Evolutionary conservation across 2,113 vertebrate genomes (phyloP), one percentile per base, ranked within the genome.

Genomic region (Chamaetylas fuelleborni): DNA sequence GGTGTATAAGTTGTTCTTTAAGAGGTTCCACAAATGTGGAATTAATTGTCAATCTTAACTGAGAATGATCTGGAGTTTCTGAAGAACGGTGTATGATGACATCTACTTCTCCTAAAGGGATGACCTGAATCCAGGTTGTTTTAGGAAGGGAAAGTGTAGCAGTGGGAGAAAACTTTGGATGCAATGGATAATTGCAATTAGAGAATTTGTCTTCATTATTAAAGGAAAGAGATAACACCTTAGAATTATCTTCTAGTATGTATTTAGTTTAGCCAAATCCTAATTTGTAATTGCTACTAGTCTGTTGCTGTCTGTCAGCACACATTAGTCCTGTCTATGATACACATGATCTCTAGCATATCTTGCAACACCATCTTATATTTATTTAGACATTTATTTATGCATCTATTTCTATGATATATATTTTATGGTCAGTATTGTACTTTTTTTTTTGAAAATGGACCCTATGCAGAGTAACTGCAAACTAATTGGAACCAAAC

Each of bases 301-400:
- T 84, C 42, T 48, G 16, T 29, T 2, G 3, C 11, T 89, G 45
- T 82, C 36, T 65, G 34, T 34, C 51, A 71, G 38, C n/a, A 67
- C 14, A 8, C 17, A 9, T 28, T 43, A 61, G 19, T 51, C 12
- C 18, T 64, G 14, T 47, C 91, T 34, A 38, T 26, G 8, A 42
- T 24, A 14, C 7, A 3, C 13, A 5, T 15, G 29, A 84, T 45
- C 31, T 57, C 47, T 45, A 28, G 23, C 0, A 1, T 47, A 11
- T 38, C 14, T n/a, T 40, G 24, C 10, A 70, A 6, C 14, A 16
- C 29, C 8, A 40, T 25, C 20, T 66, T 19, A 34, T 17, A 48
- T 90, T 83, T 82, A 29, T 53, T n/a, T 51, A 26, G 36, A 67
- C 15, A n/a, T 38, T 28, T 93, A 22, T 51, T 43, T 80, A 31